These are phyloP conservation scores for Cataglyphis livida DNA, from an alignment of 2,888 invertebrate genomes.

Conservation along the genomic window DNA sequence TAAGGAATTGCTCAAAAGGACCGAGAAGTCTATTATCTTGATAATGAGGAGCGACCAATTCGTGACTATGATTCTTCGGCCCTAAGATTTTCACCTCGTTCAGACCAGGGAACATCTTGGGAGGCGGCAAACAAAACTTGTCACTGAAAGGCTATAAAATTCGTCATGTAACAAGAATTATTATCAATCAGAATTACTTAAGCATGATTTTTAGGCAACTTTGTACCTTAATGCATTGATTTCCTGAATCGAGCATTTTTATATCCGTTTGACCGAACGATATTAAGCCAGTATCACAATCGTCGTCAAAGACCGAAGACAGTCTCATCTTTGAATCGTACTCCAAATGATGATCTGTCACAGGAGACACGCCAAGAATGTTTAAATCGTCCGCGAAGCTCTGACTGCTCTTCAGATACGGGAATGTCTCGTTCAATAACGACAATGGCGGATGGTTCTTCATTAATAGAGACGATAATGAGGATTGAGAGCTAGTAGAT, in stretches of 20 bases:
- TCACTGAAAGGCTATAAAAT: conserved; percentile 51
- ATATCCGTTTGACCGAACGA: conserved; percentile 72
- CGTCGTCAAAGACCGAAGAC: conserved; percentile 74
- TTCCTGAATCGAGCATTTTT: conserved; percentile 66
- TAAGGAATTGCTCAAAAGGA: conserved; percentile 79
- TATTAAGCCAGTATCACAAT: conserved; percentile 62
- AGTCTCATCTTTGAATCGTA: conserved; percentile 74
- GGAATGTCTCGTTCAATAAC: conserved; percentile 74
- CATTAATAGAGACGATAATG: conserved; percentile 70
- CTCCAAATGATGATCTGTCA: conserved; percentile 67
- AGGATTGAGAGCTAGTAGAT: conserved; percentile 62
- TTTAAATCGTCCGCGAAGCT: conserved; percentile 75
- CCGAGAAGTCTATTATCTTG: conserved; percentile 80
- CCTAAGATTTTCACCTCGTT: conserved; percentile 76
- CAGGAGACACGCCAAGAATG: conserved; percentile 63
- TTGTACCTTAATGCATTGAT: conserved; percentile 61
- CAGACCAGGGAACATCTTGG: conserved; percentile 62
- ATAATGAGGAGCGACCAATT: conserved; percentile 73
- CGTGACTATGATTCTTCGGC: conserved; percentile 67
- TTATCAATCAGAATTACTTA: neutral
- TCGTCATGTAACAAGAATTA: neutral
- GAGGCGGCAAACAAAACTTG: conserved; percentile 49
- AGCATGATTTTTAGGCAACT: neutral
- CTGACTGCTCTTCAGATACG: conserved; percentile 76
- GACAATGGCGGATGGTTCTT: conserved; percentile 72